phyloP scores from a whole-genome alignment of 2,797 vertebrate species.

The Sebastes steindachneri region DNA sequence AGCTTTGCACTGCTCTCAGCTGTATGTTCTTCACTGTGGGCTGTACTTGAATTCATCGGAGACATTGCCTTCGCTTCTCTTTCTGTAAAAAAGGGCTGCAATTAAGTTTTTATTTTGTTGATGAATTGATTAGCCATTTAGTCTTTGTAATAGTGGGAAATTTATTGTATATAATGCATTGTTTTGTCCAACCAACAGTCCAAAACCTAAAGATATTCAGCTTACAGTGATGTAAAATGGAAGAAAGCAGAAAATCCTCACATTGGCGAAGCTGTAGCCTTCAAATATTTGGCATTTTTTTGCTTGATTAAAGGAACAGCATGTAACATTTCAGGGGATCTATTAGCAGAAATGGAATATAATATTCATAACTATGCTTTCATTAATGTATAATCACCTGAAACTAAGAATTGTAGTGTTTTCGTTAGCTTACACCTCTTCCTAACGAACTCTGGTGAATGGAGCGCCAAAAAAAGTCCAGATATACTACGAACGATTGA shows the following conservation, averaged over 20 bases:
- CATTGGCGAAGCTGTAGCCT: neutral
- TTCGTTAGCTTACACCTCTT: no score
- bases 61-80: neutral
- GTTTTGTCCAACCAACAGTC: no score
- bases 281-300: neutral
- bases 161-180: no score
- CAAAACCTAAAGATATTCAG: neutral
- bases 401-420: no score
- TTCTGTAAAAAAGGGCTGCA: neutral
- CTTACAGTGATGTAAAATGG: neutral
- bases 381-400: no score
- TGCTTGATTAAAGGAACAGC: neutral
- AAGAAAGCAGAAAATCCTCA: neutral
- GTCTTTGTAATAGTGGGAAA: neutral
- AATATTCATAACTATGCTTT: no score
- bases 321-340: no score
- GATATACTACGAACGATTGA: no score
- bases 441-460: no score
- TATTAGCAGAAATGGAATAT: no score
- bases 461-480: no score
- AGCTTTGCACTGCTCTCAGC: constrained; percentile 13
- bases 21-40: neutral
- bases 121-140: neutral
- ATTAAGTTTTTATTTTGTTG: no score
- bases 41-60: neutral